Base-by-base conservation (phyloP, 2,113 vertebrate species). In the Murina feae region DNA sequence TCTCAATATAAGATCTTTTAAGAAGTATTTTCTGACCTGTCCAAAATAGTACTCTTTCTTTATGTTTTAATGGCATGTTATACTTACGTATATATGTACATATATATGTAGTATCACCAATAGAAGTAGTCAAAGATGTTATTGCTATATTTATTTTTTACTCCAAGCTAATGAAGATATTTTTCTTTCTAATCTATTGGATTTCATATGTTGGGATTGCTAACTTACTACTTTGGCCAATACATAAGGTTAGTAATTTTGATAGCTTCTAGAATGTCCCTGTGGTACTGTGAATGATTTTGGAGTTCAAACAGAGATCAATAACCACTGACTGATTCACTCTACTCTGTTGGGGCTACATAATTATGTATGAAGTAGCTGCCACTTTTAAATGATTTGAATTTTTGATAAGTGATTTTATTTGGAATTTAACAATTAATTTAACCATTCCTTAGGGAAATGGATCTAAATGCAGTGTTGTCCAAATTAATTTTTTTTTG, bases 401-500 rank as follows among this genome's bases (percentile, higher is more conserved):
- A 84, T 90, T 89, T 81, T 69, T 13, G n/a, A 72, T 53, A 84
- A 81, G 30, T 71, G 11, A 66, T 92, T 83, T 74, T 83, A 86
- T 66, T 91, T 68, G 51, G 17, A 9, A 85, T 94, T 96, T 92
- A 51, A 39, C 49, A 82, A 25, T 68, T 82, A 74, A 86, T 94
- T 90, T 92, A 72, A 53, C 32, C 14, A 91, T 3, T 96, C 53
- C 21, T 37, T 60, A 58, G 49, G 20, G 78, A 92, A 95, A 53
- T 7, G 78, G 42, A 78, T 47, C 17, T 93, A 88, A 95, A 96
- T 83, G 30, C n/a, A 68, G 28, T 74, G 14, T 86, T 82, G 2
- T 25, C 68, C 81, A 93, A 93, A 71, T 63, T 85, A 91, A n/a
- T n/a, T n/a, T 82, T 86, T 89, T 95, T 47, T 44, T 96, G 63